Conservation (phyloP, 1,140 invertebrate genomes). For the Drosophila pectinifera region DNA sequence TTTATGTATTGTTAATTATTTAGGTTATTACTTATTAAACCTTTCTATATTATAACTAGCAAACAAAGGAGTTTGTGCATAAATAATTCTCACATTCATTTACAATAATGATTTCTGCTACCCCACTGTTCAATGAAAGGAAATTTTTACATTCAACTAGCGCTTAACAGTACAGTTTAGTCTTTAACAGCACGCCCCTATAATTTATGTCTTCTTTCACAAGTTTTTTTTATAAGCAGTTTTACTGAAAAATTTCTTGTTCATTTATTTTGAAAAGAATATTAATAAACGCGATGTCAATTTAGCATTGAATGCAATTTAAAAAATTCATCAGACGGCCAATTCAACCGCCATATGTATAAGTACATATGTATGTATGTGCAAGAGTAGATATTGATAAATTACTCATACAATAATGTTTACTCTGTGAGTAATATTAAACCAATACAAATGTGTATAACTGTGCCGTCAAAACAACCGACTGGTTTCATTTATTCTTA, state of each 20-base stretch:
- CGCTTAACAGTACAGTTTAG: slow-evolving; percentile 6
- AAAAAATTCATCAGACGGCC: neutral
- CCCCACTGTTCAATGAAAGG: neutral
- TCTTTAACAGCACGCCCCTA: neutral
- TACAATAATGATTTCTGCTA: neutral
- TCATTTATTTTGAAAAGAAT: neutral
- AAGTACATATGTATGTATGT: neutral
- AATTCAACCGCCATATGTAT: neutral
- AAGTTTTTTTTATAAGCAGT: slow-evolving; percentile 1
- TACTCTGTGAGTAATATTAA: slow-evolving; percentile 39
- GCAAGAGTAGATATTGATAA: slow-evolving; percentile 16
- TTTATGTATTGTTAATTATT: no score
- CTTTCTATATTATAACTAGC: no score
- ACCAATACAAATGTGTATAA: slow-evolving; percentile 12
- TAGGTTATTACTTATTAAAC: no score
- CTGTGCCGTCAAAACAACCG: slow-evolving; percentile 11
- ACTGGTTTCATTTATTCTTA: neutral
- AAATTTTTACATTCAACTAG: neutral
- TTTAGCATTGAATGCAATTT: neutral
- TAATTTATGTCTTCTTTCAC: neutral
- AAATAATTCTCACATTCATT: no score
- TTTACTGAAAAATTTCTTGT: neutral
- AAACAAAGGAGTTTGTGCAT: no score
- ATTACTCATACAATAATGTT: slow-evolving; percentile 36
- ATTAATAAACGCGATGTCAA: neutral